phyloP scores from a whole-genome alignment of 2,797 vertebrate species.

The Octomys mimax region DNA sequence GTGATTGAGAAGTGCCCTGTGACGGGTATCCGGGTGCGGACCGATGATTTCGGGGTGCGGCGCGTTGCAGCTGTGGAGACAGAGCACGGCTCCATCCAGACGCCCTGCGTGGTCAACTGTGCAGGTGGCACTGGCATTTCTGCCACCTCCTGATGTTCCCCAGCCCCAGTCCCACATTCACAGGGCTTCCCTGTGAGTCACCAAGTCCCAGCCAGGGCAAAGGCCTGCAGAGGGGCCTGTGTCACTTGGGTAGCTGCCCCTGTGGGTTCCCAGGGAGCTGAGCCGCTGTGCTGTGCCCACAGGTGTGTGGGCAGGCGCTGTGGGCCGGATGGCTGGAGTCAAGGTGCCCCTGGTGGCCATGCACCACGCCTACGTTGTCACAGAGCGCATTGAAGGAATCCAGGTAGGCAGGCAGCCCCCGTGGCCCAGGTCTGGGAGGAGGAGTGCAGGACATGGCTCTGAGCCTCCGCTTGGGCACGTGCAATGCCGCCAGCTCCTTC shows the following conservation, averaged over 20 bases:
- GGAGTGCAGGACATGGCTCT: not conserved
- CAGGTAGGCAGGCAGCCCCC: slow-evolving; percentile 90
- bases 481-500: fast-evolving
- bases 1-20: slow-evolving; percentile 98
- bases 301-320: slow-evolving; percentile 96
- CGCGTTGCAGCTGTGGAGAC: slow-evolving; percentile 95
- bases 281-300: not conserved
- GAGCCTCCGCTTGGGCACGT: not conserved
- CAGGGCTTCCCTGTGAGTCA: not conserved
- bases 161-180: not conserved
- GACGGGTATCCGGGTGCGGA: slow-evolving; percentile 92
- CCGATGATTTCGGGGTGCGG: slow-evolving; percentile 93
- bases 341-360: slow-evolving; percentile 96
- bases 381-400: slow-evolving; percentile 97
- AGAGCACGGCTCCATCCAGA: slow-evolving; percentile 92
- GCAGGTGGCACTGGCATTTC: slow-evolving; percentile 89
- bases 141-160: not conserved
- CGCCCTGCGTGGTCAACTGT: slow-evolving; percentile 97
- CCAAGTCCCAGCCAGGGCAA: not conserved
- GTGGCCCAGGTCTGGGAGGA: fast-evolving
- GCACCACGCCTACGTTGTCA: slow-evolving; percentile 98
- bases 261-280: fast-evolving
- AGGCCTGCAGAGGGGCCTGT: fast-evolving
- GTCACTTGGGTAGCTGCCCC: not conserved
- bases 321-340: slow-evolving; percentile 96